These are phyloP conservation scores for Scaeva pyrastri DNA, from an alignment of 2,888 invertebrate genomes.

Conservation along the genomic window DNA sequence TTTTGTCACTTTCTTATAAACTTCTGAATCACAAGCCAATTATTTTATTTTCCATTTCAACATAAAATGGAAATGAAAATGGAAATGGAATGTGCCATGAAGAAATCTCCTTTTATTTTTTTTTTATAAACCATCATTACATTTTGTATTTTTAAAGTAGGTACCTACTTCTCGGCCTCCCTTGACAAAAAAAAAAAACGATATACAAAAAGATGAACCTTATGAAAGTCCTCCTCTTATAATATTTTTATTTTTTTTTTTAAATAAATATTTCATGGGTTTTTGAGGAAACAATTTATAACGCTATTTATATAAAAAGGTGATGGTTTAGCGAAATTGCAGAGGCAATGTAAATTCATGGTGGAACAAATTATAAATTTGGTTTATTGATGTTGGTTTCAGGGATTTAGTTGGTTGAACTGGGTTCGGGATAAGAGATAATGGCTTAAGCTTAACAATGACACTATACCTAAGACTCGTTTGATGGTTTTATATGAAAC, in stretches of 20 bases:
- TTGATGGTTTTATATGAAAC: no score
- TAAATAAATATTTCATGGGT: slow-evolving; percentile 21
- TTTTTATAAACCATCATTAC: slow-evolving; percentile 14
- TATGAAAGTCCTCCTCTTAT: slow-evolving; percentile 5
- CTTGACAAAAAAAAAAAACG: background rate
- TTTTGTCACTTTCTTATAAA: background rate
- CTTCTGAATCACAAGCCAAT: background rate
- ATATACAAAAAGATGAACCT: slow-evolving; percentile 6
- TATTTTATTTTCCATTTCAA: slow-evolving; percentile 4
- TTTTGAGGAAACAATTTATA: slow-evolving; percentile 11
- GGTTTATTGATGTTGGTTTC: background rate
- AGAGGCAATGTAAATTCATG: slow-evolving; percentile 2
- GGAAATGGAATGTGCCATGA: slow-evolving; percentile 4
- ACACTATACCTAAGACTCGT: background rate
- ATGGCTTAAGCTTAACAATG: background rate
- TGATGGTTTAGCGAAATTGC: slow-evolving; percentile 11
- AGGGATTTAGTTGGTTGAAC: background rate
- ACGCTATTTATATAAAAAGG: slow-evolving; percentile 8
- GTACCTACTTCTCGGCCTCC: background rate
- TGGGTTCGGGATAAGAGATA: background rate
- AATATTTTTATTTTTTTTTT: no score
- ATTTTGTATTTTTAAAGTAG: background rate
- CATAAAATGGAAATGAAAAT: background rate
- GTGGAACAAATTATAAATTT: slow-evolving; percentile 13
- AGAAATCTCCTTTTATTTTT: background rate